phyloP scores from a whole-genome alignment of 2,888 invertebrate species.

The Rotaria socialis region DNA sequence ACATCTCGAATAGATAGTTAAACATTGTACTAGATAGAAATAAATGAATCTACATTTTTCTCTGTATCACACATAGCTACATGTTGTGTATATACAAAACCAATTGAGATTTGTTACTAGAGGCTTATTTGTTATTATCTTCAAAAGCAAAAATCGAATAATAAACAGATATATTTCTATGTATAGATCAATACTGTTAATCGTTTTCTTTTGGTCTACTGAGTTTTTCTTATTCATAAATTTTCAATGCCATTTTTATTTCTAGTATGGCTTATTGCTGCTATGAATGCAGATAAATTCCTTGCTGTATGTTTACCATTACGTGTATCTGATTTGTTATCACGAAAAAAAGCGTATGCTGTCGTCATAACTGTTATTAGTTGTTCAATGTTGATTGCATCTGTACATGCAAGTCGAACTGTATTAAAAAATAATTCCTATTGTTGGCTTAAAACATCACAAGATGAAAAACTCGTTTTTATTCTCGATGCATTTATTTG shows the following conservation, averaged over 20 bases:
- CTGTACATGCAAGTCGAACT: constrained; percentile 16
- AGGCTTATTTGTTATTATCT: too few relatives aligned
- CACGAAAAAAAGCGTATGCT: constrained; percentile 14
- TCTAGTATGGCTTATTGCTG: constrained; percentile 30
- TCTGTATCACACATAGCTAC: too few relatives aligned
- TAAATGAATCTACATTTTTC: too few relatives aligned
- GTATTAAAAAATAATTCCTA: constrained; percentile 15
- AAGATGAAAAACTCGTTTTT: constrained; percentile 37
- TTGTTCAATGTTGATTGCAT: constrained; percentile 10
- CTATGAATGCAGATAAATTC: constrained; percentile 27
- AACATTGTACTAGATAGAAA: too few relatives aligned
- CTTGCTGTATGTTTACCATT: constrained; percentile 34
- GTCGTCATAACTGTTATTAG: not conserved
- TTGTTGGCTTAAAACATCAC: constrained; percentile 7
- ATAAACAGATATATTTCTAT: too few relatives aligned
- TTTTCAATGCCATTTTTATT: not conserved
- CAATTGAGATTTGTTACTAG: too few relatives aligned
- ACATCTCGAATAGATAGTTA: too few relatives aligned
- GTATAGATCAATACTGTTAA: too few relatives aligned
- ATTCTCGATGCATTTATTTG: constrained; percentile 34
- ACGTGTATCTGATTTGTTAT: constrained; percentile 19
- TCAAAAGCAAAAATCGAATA: too few relatives aligned
- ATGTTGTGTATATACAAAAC: too few relatives aligned
- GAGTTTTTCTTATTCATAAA: too few relatives aligned
- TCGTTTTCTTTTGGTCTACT: too few relatives aligned